These are phyloP conservation scores for Polypedilum pembai DNA, from an alignment of 1,140 invertebrate species.

Conservation along the genomic window DNA sequence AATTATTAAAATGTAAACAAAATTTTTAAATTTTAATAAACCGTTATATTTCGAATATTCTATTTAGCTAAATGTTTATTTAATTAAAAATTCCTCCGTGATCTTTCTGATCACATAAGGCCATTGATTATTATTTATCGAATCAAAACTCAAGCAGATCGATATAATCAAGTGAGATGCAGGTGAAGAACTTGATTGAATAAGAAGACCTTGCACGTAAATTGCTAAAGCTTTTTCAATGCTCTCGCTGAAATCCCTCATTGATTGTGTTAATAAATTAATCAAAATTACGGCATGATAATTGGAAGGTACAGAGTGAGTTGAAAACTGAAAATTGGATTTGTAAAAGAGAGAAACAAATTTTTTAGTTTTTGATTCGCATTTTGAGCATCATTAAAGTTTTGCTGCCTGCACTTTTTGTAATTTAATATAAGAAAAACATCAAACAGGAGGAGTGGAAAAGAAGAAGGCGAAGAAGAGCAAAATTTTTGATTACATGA, in stretches of 20 bases:
- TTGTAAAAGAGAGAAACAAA: background rate
- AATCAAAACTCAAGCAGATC: background rate
- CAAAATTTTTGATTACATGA: background rate
- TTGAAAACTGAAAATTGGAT: background rate
- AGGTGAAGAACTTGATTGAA: background rate
- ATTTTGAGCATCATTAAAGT: background rate
- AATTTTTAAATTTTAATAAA: too few species aligned
- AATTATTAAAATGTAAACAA: too few species aligned
- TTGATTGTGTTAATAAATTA: constrained; percentile 19
- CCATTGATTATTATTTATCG: too few species aligned
- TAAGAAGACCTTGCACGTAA: background rate
- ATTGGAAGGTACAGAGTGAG: background rate
- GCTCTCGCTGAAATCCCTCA: background rate
- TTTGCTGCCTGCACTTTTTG: background rate
- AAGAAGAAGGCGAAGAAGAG: background rate
- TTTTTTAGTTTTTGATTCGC: background rate
- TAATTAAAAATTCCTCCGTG: too few species aligned
- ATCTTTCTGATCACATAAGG: too few species aligned
- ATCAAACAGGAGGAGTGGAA: background rate
- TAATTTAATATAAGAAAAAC: constrained; percentile 19
- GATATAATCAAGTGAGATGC: background rate
- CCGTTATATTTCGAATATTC: too few species aligned
- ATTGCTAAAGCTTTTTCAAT: too few species aligned
- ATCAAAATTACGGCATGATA: constrained; percentile 11
- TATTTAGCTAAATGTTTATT: too few species aligned